Evolutionary conservation across 2,888 invertebrate genomes (phyloP).

Genomic region (Sinohyriopsis cumingii): DNA sequence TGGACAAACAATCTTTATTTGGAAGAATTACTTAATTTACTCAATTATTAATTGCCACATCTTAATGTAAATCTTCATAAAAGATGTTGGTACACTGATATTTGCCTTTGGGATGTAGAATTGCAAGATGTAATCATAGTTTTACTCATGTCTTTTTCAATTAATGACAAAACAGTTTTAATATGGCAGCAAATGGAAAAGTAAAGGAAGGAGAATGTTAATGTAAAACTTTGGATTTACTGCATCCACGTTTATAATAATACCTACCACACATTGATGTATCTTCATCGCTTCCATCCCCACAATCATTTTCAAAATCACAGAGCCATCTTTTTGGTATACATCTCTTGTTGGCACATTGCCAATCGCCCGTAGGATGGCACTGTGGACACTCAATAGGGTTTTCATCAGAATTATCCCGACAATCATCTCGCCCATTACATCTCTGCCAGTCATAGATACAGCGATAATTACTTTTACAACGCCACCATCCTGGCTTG

Average conservation of each 20-base stretch:
- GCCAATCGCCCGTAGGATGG: constrained; percentile 89
- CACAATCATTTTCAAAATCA: constrained; percentile 97
- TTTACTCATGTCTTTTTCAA: too few species aligned
- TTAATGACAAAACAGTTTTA: too few species aligned
- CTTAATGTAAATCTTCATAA: too few species aligned
- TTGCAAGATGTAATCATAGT: too few species aligned
- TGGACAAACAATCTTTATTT: too few species aligned
- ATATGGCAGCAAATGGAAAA: too few species aligned
- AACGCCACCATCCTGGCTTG: constrained; percentile 95
- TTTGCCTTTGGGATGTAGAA: too few species aligned
- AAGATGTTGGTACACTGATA: too few species aligned
- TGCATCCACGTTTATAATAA: neutral
- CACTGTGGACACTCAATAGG: constrained; percentile 93
- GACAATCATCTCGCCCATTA: constrained; percentile 96
- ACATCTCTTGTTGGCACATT: constrained; percentile 89
- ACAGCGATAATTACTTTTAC: constrained; percentile 94
- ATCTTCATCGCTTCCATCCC: constrained; percentile 87
- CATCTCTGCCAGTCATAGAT: constrained; percentile 99
- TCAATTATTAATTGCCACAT: too few species aligned
- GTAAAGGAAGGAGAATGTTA: too few species aligned
- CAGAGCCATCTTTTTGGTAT: constrained; percentile 79
- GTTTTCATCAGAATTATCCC: constrained; percentile 94
- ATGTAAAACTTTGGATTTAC: neutral
- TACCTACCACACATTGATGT: constrained; percentile 58
- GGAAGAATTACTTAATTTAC: too few species aligned